Evolutionary conservation across 2,113 vertebrate species (phyloP).

Genomic region (Thomomys bottae): DNA sequence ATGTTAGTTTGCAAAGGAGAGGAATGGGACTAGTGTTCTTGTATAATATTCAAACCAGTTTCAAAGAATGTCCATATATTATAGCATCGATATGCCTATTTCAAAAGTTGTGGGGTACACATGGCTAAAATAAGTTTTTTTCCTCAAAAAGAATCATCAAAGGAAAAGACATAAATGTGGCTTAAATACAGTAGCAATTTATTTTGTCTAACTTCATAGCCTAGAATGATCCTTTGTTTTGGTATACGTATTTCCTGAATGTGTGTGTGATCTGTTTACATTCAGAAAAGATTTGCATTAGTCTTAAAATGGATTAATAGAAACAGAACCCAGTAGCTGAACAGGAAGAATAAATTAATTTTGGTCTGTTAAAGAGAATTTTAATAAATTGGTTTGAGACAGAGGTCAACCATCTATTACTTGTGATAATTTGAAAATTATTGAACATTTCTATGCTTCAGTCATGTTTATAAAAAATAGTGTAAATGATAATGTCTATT

Average conservation of each 20-base stretch:
- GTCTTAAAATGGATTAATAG: no score
- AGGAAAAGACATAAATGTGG: neutral
- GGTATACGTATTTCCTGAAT: neutral
- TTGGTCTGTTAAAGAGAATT: no score
- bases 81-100: neutral
- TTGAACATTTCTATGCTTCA: no score
- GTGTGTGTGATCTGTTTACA: no score
- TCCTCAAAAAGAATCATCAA: neutral
- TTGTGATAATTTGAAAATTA: no score
- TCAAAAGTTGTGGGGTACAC: neutral
- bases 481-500: neutral
- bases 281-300: no score
- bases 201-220: neutral
- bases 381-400: no score
- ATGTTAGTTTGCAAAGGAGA: neutral
- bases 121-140: slow-evolving; percentile 1
- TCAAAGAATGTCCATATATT: neutral
- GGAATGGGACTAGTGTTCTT: neutral
- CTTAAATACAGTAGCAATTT: neutral
- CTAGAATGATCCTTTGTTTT: neutral
- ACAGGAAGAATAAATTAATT: no score
- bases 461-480: no score
- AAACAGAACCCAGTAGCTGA: no score
- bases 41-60: neutral
- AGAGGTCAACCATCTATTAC: no score